Evolutionary conservation across 1,140 invertebrate species (phyloP).

Genomic region (Monochamus saltuarius): DNA sequence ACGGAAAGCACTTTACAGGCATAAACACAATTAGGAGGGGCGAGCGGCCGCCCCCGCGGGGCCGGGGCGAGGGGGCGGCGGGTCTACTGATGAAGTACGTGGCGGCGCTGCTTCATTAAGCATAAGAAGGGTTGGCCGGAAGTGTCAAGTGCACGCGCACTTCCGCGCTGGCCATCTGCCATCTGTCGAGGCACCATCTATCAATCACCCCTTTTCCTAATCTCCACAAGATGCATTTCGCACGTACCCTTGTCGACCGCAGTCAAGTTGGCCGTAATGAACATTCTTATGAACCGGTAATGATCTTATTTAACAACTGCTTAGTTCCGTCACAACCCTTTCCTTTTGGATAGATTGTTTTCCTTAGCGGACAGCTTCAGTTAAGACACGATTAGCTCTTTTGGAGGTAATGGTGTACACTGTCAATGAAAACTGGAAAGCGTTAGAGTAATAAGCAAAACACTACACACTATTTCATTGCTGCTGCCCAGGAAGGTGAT

Average conservation of each 20-base stretch:
- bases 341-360: too few relatives aligned
- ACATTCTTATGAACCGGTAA: background rate
- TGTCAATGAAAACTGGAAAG: too few relatives aligned
- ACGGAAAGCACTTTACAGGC: slow-evolving; percentile 55
- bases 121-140: slow-evolving; percentile 44
- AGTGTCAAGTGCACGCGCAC: slow-evolving; percentile 48
- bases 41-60: slow-evolving; percentile 20
- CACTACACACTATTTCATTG: too few relatives aligned
- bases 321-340: too few relatives aligned
- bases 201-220: slow-evolving; percentile 37
- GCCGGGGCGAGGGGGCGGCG: slow-evolving; percentile 7
- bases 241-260: slow-evolving; percentile 22
- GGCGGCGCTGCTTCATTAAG: slow-evolving; percentile 8
- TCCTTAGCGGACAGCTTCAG: too few relatives aligned
- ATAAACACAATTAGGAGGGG: slow-evolving; percentile 52
- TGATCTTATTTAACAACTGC: too few relatives aligned
- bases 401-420: too few relatives aligned
- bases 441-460: too few relatives aligned
- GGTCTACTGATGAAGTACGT: slow-evolving; percentile 10
- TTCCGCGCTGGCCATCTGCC: slow-evolving; percentile 33
- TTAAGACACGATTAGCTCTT: too few relatives aligned
- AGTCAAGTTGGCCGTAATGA: slow-evolving; percentile 16
- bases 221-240: slow-evolving; percentile 20
- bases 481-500: too few relatives aligned
- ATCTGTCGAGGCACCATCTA: slow-evolving; percentile 38